Evolutionary conservation across 2,797 vertebrate species (phyloP), one percentile per base, ranked within the genome.

Genomic region (Halcyon chelicuti): DNA sequence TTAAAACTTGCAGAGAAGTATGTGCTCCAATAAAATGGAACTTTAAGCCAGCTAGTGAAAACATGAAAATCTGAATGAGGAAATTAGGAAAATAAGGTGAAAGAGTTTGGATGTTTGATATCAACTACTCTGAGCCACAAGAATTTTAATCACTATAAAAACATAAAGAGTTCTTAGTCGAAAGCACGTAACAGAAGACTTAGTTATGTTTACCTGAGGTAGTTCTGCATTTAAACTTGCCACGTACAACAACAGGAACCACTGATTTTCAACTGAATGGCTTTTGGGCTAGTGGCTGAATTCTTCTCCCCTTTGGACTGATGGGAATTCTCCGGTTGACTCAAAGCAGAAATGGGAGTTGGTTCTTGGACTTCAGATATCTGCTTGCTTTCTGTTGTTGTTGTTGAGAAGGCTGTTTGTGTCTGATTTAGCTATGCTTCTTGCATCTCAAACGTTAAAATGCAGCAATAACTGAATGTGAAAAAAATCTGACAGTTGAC

Each of bases 61-160:
- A 94, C 90, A 90, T 76, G 47, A 96, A 90, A 94, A 90, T 84
- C 42, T 73, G 74, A 92, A 88, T 73, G 66, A 88, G 51, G 66
- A 88, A 95, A 95, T 97, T 62, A 94, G 91, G 81, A 88, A 95
- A 97, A 94, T 79, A 86, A 91, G 70, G 37, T 68, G 65, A 96
- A 94, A 80, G 94, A 52, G 52, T 78, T 95, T 96, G 49, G 39
- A 91, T 83, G 57, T 67, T 83, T 37, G 47, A 55, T 93, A 94
- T 86, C 88, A 95, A 90, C 71, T 93, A 83, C 67, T 73, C 54
- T 84, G 84, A 95, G 66, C 91, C 96, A 96, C 96, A 97, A 91
- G 75, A 93, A 97, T 97, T 96, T 97, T 97, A 95, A 93, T 94
- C 91, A 78, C 74, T 94, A 77, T 92, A 68, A 88, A 94, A 96